Conservation (phyloP, 2,888 invertebrate genomes). For the Scaptomyza reducta region DNA sequence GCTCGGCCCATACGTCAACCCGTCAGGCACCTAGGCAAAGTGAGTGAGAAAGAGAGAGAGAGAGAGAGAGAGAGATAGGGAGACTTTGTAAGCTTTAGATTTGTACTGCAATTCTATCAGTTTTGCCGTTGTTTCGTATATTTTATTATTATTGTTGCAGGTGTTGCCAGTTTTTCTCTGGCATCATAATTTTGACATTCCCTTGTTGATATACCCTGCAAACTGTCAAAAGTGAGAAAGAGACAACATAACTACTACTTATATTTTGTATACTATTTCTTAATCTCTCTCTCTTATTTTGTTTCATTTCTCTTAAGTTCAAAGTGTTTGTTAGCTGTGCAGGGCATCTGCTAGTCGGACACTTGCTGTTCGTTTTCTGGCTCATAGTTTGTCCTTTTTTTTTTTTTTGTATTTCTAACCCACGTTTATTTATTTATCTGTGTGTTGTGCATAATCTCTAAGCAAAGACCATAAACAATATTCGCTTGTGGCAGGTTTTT, state of each 20-base stretch:
- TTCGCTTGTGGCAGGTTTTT: constrained; percentile 30
- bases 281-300: too few species aligned
- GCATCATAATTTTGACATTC: too few species aligned
- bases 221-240: neutral
- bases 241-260: too few species aligned
- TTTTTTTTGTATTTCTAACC: neutral
- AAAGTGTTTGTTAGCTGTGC: too few species aligned
- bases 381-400: constrained; percentile 9
- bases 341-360: neutral
- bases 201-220: too few species aligned
- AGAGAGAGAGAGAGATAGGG: neutral
- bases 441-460: constrained; percentile 36
- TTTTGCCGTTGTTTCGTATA: constrained; percentile 8
- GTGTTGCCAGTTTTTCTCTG: constrained; percentile 31
- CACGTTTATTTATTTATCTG: constrained; percentile 48
- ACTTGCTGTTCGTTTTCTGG: constrained; percentile 1
- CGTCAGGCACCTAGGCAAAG: constrained; percentile 30
- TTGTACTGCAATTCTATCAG: constrained; percentile 20
- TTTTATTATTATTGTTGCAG: constrained; percentile 11
- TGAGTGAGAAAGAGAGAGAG: too few species aligned
- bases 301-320: too few species aligned
- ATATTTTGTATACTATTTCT: too few species aligned
- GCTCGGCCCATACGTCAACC: constrained; percentile 61
- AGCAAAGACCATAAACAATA: constrained; percentile 17
- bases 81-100: constrained; percentile 54